phyloP scores from a whole-genome alignment of 2,113 vertebrate genomes.

The Echinops telfairi region DNA sequence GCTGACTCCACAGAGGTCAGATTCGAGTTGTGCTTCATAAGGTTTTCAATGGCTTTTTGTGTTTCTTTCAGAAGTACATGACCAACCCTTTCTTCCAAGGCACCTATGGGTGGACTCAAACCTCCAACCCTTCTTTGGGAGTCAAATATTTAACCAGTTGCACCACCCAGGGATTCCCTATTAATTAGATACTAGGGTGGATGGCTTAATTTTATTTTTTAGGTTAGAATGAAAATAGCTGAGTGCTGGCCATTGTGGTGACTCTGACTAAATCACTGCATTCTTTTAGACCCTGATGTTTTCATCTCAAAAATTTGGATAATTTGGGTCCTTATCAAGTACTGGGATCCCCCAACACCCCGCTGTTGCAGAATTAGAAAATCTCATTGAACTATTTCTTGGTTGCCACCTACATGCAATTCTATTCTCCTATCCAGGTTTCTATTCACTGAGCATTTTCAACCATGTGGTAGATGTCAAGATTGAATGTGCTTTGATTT shows the following conservation, averaged over 20 bases:
- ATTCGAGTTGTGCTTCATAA: background rate
- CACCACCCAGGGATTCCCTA: background rate
- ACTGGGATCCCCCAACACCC: background rate
- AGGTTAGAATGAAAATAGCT: background rate
- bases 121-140: background rate
- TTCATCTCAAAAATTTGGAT: background rate
- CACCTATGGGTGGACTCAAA: background rate
- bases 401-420: background rate
- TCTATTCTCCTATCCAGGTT: background rate
- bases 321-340: background rate
- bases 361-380: background rate
- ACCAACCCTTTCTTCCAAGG: background rate
- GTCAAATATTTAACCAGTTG: background rate
- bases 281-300: background rate
- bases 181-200: background rate
- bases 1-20: background rate
- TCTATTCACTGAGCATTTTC: conserved; percentile 41
- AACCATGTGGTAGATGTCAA: conserved; percentile 49
- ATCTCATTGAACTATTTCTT: conserved; percentile 31
- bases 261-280: background rate
- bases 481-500: conserved; percentile 42
- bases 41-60: background rate
- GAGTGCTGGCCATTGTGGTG: background rate
- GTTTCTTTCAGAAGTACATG: background rate
- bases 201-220: background rate